Percentiles rank a stretch among this genome's conserved stretches.
phyloP scores from a whole-genome alignment of 1,140 invertebrate genomes.

The Bacillus rossius region DNA sequence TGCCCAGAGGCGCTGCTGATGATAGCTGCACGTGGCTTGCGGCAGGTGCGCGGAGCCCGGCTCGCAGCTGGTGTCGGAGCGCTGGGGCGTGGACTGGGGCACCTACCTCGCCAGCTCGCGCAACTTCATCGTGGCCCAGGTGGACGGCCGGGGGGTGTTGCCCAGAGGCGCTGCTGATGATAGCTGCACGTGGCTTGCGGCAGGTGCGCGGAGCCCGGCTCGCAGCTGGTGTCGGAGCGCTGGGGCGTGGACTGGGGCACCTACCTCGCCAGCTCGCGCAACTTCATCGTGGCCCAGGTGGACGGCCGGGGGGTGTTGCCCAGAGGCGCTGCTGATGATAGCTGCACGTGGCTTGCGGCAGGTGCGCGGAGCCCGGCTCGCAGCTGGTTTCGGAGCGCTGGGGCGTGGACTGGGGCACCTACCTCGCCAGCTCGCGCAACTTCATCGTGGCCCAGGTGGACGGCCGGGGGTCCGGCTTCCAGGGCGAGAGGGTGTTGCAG shows the following conservation, averaged over 20 bases:
- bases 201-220: constrained; percentile 67
- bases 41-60: constrained; percentile 66
- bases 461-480: constrained; percentile 68
- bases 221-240: constrained; percentile 66
- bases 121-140: constrained; percentile 70
- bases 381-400: constrained; percentile 71
- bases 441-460: constrained; percentile 76
- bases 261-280: constrained; percentile 67
- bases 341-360: no score
- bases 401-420: constrained; percentile 68
- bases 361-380: constrained; percentile 66
- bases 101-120: constrained; percentile 69
- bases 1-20: no score
- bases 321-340: no score
- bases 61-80: constrained; percentile 65
- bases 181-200: no score
- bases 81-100: constrained; percentile 67
- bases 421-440: constrained; percentile 65
- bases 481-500: constrained; percentile 66
- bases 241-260: constrained; percentile 70
- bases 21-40: no score
- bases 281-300: constrained; percentile 71
- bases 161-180: no score
- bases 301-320: constrained; percentile 76
- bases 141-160: constrained; percentile 78